Evolutionary conservation across 2,888 invertebrate genomes (phyloP), one percentile per base, ranked within the genome.

Genomic region (Drosophila emarginata): DNA sequence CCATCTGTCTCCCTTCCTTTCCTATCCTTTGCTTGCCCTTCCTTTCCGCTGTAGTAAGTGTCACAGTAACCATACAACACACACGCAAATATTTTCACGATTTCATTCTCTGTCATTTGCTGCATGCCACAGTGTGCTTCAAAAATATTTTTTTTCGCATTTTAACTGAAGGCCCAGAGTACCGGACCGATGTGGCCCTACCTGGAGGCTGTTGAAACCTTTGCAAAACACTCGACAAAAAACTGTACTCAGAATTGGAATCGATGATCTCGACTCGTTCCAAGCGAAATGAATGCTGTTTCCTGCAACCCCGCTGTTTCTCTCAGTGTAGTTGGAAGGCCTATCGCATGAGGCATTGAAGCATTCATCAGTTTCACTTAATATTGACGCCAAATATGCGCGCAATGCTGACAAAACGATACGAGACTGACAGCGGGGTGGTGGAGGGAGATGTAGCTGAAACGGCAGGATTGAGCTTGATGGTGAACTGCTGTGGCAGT

Each of bases 371-470:
- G 90, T 88, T 87, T 85, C 85, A 90, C 90, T 91, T 91, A 91
- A 91, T 91, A 91, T 89, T 90, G 90, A 91, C 91, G 91, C 90
- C 90, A 91, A 91, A 86, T 77, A 91, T 91, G 89, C 89, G 85
- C 88, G 81, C 87, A 88, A 91, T 91, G 91, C 87, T 90, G 90
- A 90, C 90, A 88, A 88, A 71, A 90, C 90, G 91, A 91, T 91
- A 91, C 77, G 82, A 73, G 71, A 71, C 52, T 57, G 60, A 53
- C 14, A 62, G 32, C 11, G 45, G 59, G 60, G 59, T 65, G 37
- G 23, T 21, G 54, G 21, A 58, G 39, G 58, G 23, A 32, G 23
- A 7, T 39, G 61, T 50, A 51, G 61, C 37, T 64, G 80, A 67
- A 67, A 36, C 73, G 75, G 74, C 78, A 73, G 74, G 64, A 74